Evolutionary conservation across 2,888 invertebrate genomes (phyloP).

Genomic region (Dryococelus australis): DNA sequence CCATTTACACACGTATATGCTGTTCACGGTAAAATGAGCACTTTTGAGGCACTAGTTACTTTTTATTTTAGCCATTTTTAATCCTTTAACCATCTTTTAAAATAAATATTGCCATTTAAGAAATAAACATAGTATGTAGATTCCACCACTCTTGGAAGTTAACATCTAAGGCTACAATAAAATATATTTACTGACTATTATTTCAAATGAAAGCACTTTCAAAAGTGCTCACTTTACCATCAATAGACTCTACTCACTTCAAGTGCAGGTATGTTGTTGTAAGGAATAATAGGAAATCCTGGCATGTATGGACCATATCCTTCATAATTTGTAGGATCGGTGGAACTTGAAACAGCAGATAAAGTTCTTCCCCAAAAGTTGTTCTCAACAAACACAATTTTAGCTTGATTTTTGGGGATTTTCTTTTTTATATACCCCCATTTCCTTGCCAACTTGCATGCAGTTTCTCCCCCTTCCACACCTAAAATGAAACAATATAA

Average conservation of each 20-base stretch:
- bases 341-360: conserved; percentile 88
- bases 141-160: no score
- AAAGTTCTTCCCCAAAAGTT: conserved; percentile 97
- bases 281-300: conserved; percentile 85
- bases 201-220: no score
- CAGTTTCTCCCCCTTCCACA: conserved; percentile 94
- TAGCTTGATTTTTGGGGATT: conserved; percentile 82
- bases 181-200: no score
- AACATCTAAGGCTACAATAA: no score
- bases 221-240: no score
- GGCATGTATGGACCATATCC: conserved; percentile 97
- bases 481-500: conserved; percentile 61
- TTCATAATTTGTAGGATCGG: conserved; percentile 81
- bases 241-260: conserved; percentile 66
- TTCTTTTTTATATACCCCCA: conserved; percentile 93
- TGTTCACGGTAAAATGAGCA: no score
- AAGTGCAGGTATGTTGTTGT: conserved; percentile 81
- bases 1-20: no score
- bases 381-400: conserved; percentile 87
- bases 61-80: no score
- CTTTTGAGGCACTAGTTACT: no score
- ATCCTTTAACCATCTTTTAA: no score
- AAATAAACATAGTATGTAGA: no score
- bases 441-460: conserved; percentile 89
- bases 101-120: no score